Evolutionary conservation across 2,888 invertebrate genomes (phyloP).

Genomic region (Acanthopleura granulata): DNA sequence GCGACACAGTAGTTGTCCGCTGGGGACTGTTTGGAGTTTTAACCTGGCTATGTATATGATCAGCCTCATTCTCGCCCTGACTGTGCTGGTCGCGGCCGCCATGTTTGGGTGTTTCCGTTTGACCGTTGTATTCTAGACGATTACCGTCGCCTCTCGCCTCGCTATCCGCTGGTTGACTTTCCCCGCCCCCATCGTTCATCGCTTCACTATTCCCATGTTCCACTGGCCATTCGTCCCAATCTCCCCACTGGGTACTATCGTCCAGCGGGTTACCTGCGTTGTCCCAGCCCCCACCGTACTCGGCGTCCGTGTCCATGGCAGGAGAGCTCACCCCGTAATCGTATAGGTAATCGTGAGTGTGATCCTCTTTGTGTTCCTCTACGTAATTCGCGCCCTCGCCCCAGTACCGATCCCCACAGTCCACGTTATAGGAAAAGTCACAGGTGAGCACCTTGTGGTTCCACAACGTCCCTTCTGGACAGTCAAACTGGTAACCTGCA

Average conservation of each 20-base stretch:
- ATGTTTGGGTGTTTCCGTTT: not conserved
- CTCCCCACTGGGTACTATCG: not conserved
- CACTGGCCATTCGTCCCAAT: not conserved
- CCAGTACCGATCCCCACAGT: constrained; percentile 24
- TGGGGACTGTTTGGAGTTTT: not conserved
- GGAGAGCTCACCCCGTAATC: not conserved
- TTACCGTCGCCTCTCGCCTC: not conserved
- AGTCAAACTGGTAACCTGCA: constrained; percentile 42
- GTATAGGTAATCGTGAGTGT: not conserved
- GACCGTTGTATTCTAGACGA: not conserved
- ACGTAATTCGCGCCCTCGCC: not conserved
- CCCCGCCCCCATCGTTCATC: not conserved
- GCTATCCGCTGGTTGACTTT: not conserved
- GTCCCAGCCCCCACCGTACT: not conserved
- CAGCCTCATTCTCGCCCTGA: not conserved
- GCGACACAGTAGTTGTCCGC: not conserved
- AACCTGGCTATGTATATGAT: not conserved
- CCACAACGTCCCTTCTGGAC: constrained; percentile 50
- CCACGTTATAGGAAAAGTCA: constrained; percentile 40
- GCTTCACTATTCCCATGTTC: not conserved
- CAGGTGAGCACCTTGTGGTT: constrained; percentile 48
- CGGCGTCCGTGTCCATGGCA: not conserved
- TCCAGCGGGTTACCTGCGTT: not conserved
- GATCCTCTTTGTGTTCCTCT: not conserved
- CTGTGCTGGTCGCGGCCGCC: not conserved